Conservation (phyloP, 92 coral and sea anemone species). For the Virgularia gustaviana region DNA sequence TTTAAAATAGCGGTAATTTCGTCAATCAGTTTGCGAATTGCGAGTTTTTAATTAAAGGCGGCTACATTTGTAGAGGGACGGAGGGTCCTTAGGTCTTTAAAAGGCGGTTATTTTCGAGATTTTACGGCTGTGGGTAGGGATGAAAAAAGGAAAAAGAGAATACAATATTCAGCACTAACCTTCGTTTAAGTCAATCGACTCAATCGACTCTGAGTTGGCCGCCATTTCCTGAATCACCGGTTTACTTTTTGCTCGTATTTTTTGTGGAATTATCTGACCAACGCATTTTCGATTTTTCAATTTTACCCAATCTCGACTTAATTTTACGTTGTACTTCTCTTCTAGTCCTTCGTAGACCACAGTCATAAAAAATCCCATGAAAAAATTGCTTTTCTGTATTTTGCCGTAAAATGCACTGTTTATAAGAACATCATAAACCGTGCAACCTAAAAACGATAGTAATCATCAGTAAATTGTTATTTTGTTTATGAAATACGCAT, state of each 20-base stretch:
- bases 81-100: too few relatives aligned
- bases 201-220: conserved; percentile 4
- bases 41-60: too few relatives aligned
- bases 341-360: conserved; percentile 93
- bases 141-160: too few relatives aligned
- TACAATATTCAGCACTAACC: too few relatives aligned
- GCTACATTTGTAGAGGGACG: too few relatives aligned
- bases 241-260: conserved; percentile 71
- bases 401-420: conserved; percentile 65
- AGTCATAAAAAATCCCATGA: conserved; percentile 78
- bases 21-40: too few relatives aligned
- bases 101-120: too few relatives aligned
- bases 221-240: conserved; percentile 94
- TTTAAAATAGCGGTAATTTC: too few relatives aligned
- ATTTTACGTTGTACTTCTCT: conserved; percentile 67
- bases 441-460: conserved; percentile 64
- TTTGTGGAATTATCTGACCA: conserved; percentile 70
- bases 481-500: neutral
- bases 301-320: conserved; percentile 73
- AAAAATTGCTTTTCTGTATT: conserved; percentile 67
- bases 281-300: conserved; percentile 76
- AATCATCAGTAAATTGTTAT: neutral
- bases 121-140: too few relatives aligned
- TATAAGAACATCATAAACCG: conserved; percentile 83
- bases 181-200: conserved; percentile 23